Evolutionary conservation across 2,888 invertebrate species (phyloP).

Genomic region (Argyresthia goedartella): DNA sequence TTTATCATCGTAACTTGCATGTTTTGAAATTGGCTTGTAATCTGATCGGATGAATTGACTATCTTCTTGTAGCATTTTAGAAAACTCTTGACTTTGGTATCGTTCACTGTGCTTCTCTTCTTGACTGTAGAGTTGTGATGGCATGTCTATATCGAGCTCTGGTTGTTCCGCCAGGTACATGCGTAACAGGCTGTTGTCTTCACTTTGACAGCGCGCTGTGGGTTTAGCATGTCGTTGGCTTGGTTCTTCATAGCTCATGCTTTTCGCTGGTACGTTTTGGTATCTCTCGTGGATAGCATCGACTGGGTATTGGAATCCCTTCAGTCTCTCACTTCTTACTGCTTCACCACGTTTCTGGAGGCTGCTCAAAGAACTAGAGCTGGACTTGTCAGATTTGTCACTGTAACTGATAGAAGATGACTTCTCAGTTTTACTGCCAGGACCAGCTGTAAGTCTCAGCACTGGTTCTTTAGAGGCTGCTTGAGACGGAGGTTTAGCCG

Average conservation of each 20-base stretch:
- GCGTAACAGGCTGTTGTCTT: constrained; percentile 60
- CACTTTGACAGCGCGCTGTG: constrained; percentile 71
- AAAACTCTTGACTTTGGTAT: constrained; percentile 76
- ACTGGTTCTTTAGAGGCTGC: constrained; percentile 37
- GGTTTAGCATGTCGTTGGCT: constrained; percentile 57
- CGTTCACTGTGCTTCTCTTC: constrained; percentile 74
- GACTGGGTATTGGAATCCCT: constrained; percentile 33
- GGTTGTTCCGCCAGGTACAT: constrained; percentile 54
- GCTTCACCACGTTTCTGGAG: constrained; percentile 57
- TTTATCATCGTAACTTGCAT: constrained; percentile 76
- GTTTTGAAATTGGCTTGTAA: constrained; percentile 72
- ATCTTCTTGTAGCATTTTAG: constrained; percentile 57
- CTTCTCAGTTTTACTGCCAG: constrained; percentile 46
- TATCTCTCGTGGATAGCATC: constrained; percentile 44
- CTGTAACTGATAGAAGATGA: constrained; percentile 66
- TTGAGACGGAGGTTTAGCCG: constrained; percentile 27
- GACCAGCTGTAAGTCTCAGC: constrained; percentile 39
- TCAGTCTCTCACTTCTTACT: constrained; percentile 46
- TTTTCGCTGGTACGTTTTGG: constrained; percentile 56
- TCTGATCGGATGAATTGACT: constrained; percentile 62
- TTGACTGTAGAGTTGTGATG: constrained; percentile 70
- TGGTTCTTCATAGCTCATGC: constrained; percentile 61
- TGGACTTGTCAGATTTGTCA: constrained; percentile 64
- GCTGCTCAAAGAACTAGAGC: constrained; percentile 63
- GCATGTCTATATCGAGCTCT: constrained; percentile 69